Base-by-base conservation (phyloP, 2,888 invertebrate genomes). In the Agrochola macilenta region DNA sequence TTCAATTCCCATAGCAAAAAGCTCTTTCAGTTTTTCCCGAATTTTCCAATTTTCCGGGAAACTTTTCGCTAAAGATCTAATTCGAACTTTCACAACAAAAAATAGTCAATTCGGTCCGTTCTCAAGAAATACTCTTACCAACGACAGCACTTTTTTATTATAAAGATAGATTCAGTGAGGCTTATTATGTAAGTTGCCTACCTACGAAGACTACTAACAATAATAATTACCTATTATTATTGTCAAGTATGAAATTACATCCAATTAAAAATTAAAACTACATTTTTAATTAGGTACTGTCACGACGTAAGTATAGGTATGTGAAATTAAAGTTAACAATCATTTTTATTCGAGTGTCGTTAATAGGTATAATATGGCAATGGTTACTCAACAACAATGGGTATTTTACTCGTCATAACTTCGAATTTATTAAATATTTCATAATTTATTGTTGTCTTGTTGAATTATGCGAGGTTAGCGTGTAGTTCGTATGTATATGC, bases 241-340 rank as follows among this genome's bases (percentile, higher is more conserved):
- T 30, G 20, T 58, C 64, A 74, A 26, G 63, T 63, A 63, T 71
- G 23, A 70, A 80, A 68, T 69, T 3, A 72, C 68, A 71, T 5
- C 54, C 26, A 74, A 69, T 70, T 73, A 69, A 61, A 78, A 78
- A 54, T 35, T n/a, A 69, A 71, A 69, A 49, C 30, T 39, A 57
- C 30, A 63, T 17, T 73, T 72, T 61, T 70, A 60, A 60, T 78
- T 35, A 58, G 26, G 17, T 64, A 30, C 17, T 72, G 76, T 69
- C 71, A 49, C 9, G n/a, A 52, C 14, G 46, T 46, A 46, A 46
- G 46, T 46, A 14, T 46, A 46, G 23, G 23, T 35, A 58, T 54
- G 58, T 20, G 52, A 72, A 69, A 54, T 58, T 64, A 26, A 57
- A 30, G 12, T 60, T 64, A 74, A 83, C 76, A 83, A 83, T 83